Evolutionary conservation across 1,140 invertebrate genomes (phyloP).

Genomic region (Druon quercuslanigerum): DNA sequence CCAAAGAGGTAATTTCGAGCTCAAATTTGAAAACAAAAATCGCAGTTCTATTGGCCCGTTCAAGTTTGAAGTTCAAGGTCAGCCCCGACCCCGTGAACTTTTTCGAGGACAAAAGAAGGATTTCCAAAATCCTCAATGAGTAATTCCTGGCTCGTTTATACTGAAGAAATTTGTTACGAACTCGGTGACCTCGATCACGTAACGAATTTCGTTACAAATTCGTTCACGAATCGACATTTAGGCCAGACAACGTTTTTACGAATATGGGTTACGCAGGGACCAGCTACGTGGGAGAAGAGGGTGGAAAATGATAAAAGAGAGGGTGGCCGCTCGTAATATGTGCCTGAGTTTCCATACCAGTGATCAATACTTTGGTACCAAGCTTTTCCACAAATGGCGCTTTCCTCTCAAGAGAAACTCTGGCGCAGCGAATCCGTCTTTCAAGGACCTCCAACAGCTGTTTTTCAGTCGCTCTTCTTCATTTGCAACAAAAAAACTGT

Average conservation of each 20-base stretch:
- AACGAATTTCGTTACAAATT: background rate
- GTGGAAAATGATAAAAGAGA: conserved; percentile 43
- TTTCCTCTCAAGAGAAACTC: conserved; percentile 38
- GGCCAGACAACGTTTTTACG: background rate
- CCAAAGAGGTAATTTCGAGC: background rate
- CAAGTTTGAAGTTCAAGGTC: background rate
- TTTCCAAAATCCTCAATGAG: background rate
- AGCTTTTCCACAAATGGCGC: conserved; percentile 51
- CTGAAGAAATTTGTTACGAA: background rate
- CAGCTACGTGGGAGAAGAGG: background rate
- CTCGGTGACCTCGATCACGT: background rate
- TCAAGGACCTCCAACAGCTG: conserved; percentile 38
- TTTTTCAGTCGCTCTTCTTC: conserved; percentile 11
- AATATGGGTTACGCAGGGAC: conserved; percentile 7
- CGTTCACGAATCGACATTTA: too few species aligned
- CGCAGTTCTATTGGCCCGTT: background rate
- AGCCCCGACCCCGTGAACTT: background rate
- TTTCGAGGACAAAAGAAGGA: conserved; percentile 1
- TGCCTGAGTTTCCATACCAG: conserved; percentile 39
- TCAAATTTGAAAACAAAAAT: background rate
- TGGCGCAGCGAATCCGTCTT: conserved; percentile 41
- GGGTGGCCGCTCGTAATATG: conserved; percentile 45
- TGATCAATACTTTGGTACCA: conserved; percentile 67
- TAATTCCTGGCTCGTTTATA: background rate
- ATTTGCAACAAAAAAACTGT: conserved; percentile 9